Conservation (phyloP, 1,140 invertebrate species). For the Acyrthosiphon pisum region DNA sequence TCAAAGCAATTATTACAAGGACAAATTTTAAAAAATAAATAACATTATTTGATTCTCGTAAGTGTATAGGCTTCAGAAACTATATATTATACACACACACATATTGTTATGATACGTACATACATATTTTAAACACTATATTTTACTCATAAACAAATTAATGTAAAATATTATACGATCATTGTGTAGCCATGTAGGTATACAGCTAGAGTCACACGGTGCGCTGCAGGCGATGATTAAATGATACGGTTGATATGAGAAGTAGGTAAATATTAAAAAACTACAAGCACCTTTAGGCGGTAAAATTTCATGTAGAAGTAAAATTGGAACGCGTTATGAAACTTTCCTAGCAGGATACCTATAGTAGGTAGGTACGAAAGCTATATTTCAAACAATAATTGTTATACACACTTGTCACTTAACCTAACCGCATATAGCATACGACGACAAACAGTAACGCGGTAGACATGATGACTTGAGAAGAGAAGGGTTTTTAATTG, state of each 20-base stretch:
- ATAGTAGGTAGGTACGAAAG: no score
- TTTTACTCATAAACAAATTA: neutral
- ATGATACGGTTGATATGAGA: neutral
- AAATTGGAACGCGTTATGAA: neutral
- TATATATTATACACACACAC: neutral
- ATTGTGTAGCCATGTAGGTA: no score
- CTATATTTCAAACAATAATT: neutral
- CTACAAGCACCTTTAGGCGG: neutral
- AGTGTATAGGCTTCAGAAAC: neutral
- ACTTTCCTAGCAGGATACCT: neutral
- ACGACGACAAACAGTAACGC: neutral
- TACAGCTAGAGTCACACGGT: neutral
- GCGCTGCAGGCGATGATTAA: neutral
- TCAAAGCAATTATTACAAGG: neutral
- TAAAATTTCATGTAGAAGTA: neutral
- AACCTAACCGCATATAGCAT: neutral
- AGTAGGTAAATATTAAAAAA: neutral
- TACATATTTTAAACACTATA: neutral
- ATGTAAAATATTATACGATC: neutral
- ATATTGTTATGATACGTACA: neutral
- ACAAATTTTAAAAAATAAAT: neutral
- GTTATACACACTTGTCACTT: neutral
- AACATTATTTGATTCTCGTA: neutral
- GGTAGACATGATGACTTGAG: neutral
- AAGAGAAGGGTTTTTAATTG: neutral